Conservation (phyloP, 2,113 vertebrate genomes). For the Triplophysa siluroides region DNA sequence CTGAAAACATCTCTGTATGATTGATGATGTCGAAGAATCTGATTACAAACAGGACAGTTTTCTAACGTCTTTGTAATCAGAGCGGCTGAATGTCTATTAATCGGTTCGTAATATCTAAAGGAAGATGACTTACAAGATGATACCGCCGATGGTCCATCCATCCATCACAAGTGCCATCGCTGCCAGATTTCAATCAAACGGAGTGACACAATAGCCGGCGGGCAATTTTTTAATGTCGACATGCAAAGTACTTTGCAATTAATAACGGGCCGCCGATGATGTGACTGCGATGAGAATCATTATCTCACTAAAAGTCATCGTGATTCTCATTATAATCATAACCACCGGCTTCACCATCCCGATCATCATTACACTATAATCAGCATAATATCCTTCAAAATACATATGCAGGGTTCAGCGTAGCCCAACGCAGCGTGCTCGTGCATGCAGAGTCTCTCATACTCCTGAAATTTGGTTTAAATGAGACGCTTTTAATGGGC, state of each 20-base stretch:
- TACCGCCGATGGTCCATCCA: not conserved
- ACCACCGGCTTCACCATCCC: conserved; percentile 41
- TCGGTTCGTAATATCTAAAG: not conserved
- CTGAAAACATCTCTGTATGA: not conserved
- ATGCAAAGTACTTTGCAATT: conserved; percentile 42
- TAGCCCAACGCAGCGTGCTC: conserved; percentile 2
- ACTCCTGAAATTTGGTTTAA: conserved; percentile 17
- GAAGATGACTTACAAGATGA: not conserved
- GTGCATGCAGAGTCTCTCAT: conserved; percentile 10
- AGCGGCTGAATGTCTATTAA: not conserved
- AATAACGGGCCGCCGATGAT: conserved; percentile 39
- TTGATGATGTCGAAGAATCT: not conserved
- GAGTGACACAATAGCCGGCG: not conserved
- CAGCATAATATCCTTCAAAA: conserved; percentile 39
- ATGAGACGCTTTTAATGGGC: conserved; percentile 19
- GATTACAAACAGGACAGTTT: not conserved
- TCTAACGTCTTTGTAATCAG: not conserved
- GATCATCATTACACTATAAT: conserved; percentile 42
- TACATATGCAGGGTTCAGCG: conserved; percentile 24
- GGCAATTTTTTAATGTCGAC: conserved; percentile 34
- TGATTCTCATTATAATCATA: conserved; percentile 48
- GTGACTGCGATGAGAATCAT: conserved; percentile 44
- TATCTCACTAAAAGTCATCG: conserved; percentile 37
- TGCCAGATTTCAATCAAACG: conserved; percentile 40
- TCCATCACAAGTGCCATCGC: not conserved